Evolutionary conservation across 2,888 invertebrate genomes (phyloP).

Genomic region (Junonia oenone): DNA sequence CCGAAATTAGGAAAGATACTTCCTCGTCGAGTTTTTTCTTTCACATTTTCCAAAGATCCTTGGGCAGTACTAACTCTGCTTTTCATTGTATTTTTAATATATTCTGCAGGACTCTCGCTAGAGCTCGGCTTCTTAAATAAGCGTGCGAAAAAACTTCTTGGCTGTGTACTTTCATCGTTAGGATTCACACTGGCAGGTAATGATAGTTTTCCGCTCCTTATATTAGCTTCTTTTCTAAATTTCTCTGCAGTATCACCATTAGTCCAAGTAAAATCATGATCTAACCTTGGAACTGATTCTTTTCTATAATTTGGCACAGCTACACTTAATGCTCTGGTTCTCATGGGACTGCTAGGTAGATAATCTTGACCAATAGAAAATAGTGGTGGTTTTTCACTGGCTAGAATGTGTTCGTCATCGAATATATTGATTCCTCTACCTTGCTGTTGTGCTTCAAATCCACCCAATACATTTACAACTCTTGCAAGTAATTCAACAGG

Average conservation of each 20-base stretch:
- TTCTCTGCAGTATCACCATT: conserved; percentile 82
- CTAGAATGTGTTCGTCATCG: conserved; percentile 85
- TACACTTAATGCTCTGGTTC: conserved; percentile 83
- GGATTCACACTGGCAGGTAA: conserved; percentile 48
- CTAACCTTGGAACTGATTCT: conserved; percentile 58
- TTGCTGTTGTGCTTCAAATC: conserved; percentile 68
- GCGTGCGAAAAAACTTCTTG: conserved; percentile 53
- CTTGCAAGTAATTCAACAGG: conserved; percentile 87
- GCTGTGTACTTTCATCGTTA: conserved; percentile 37
- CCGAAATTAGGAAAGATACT: conserved; percentile 61
- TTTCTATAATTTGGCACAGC: conserved; percentile 69
- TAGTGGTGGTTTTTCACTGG: conserved; percentile 80
- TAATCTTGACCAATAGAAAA: conserved; percentile 79
- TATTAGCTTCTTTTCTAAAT: conserved; percentile 73
- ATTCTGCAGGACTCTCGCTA: conserved; percentile 55
- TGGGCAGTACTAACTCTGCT: conserved; percentile 50
- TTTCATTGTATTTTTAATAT: conserved; percentile 58
- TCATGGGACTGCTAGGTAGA: conserved; percentile 54
- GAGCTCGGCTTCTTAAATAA: conserved; percentile 56
- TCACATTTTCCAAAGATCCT: conserved; percentile 43
- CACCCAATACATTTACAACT: conserved; percentile 88
- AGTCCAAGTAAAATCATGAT: conserved; percentile 83
- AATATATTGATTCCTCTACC: conserved; percentile 83
- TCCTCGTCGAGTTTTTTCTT: conserved; percentile 49
- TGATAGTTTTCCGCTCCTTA: conserved; percentile 64